A percentile compares a stretch with the other conserved stretches of the same genome.
phyloP scores from a whole-genome alignment of 2,113 vertebrate species.

The Eubucco bourcierii region DNA sequence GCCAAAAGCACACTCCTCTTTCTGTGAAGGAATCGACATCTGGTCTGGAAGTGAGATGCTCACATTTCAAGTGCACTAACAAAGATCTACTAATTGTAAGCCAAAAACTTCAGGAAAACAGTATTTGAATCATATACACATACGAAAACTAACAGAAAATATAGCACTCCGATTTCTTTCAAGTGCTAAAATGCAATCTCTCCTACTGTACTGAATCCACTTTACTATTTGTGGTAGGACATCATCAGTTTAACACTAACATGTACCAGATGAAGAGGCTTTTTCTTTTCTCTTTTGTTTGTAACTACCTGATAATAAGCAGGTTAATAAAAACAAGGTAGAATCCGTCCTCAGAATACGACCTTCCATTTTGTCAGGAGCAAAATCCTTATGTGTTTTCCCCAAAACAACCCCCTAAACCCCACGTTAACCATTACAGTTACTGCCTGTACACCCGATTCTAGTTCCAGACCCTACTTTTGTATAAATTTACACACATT shows the following conservation, averaged over 20 bases:
- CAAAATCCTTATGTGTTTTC: not conserved
- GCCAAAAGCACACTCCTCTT: not conserved
- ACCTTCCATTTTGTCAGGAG: not conserved
- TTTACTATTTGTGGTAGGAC: not conserved
- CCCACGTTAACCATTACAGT: accelerated
- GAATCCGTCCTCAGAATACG: not conserved
- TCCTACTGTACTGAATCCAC: not conserved
- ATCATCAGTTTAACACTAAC: not conserved
- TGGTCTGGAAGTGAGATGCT: constrained; percentile 16
- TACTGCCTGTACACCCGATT: not conserved
- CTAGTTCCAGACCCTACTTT: not conserved
- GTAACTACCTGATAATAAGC: not conserved
- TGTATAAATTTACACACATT: not conserved
- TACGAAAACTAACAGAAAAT: not conserved
- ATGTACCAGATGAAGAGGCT: not conserved
- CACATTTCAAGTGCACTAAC: constrained; percentile 13
- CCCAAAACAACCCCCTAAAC: not conserved
- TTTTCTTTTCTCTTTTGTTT: not conserved
- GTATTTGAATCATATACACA: not conserved
- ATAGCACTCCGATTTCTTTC: not conserved
- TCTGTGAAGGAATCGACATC: not conserved
- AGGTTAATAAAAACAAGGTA: not conserved
- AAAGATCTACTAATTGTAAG: not conserved
- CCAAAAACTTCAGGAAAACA: constrained; percentile 31
- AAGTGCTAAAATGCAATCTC: not conserved